Evolutionary conservation across 2,888 invertebrate genomes (phyloP).

Genomic region (Erebia ligea): DNA sequence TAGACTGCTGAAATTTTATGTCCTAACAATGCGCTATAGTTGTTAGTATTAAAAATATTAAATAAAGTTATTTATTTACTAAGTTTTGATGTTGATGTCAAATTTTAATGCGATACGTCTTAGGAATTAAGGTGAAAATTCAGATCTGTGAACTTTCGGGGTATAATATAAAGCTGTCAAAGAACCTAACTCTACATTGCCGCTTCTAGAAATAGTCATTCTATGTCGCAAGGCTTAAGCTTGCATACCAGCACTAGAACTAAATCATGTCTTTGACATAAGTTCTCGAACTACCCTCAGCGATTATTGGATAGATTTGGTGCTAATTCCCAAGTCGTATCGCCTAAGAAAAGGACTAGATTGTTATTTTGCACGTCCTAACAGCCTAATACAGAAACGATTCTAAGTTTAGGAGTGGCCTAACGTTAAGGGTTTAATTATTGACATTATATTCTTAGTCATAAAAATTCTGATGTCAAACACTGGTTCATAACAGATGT

Average conservation of each 20-base stretch:
- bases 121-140: background rate
- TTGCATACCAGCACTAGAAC: too few relatives aligned
- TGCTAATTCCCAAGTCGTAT: slow-evolving; percentile 2
- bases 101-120: slow-evolving; percentile 1
- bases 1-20: slow-evolving; percentile 21
- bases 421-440: too few relatives aligned
- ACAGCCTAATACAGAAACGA: too few relatives aligned
- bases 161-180: too few relatives aligned
- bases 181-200: background rate
- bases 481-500: too few relatives aligned
- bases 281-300: background rate
- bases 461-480: too few relatives aligned
- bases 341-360: background rate
- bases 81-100: background rate
- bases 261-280: background rate
- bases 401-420: too few relatives aligned
- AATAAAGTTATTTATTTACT: background rate
- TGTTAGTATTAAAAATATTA: slow-evolving; percentile 17
- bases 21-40: slow-evolving; percentile 30
- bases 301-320: background rate
- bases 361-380: background rate
- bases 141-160: background rate
- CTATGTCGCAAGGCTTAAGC: too few relatives aligned
- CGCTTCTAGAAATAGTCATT: too few relatives aligned
- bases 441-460: too few relatives aligned